These are phyloP conservation scores for Tribolium castaneum DNA, from an alignment of 1,140 invertebrate genomes.

Conservation along the genomic window DNA sequence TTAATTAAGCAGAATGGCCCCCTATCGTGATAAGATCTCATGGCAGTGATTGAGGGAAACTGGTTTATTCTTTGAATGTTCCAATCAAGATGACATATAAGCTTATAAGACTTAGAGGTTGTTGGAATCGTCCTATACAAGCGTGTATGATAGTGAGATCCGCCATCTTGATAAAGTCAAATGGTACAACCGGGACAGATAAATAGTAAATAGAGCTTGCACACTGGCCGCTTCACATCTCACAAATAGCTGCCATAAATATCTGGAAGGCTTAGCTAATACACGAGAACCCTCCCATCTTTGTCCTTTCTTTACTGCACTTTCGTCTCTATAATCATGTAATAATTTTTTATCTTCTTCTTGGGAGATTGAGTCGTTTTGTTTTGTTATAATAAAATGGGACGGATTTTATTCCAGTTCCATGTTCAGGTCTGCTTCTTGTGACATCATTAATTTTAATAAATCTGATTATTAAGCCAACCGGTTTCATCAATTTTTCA, in stretches of 20 bases:
- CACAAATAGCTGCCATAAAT: conserved; percentile 61
- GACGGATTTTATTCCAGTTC: neutral
- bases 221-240: conserved; percentile 58
- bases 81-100: conserved; percentile 23
- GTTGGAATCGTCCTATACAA: conserved; percentile 19
- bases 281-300: conserved; percentile 38
- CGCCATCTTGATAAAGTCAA: conserved; percentile 62
- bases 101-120: conserved; percentile 9
- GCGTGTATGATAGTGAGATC: conserved; percentile 40
- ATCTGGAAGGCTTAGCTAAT: conserved; percentile 52
- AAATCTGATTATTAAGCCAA: conserved; percentile 6
- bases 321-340: conserved; percentile 16
- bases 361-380: conserved; percentile 11
- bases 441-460: neutral
- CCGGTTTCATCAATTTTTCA: conserved; percentile 16
- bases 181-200: conserved; percentile 59
- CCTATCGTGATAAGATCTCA: neutral
- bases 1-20: neutral
- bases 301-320: conserved; percentile 34
- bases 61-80: neutral
- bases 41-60: neutral
- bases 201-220: conserved; percentile 61
- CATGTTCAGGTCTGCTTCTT: neutral
- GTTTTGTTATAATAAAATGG: conserved; percentile 12
- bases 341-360: conserved; percentile 26